A percentile compares a stretch with the other conserved stretches of the same genome.
Evolutionary conservation across 2,888 invertebrate species (phyloP).

Genomic region (Deilephila elpenor): DNA sequence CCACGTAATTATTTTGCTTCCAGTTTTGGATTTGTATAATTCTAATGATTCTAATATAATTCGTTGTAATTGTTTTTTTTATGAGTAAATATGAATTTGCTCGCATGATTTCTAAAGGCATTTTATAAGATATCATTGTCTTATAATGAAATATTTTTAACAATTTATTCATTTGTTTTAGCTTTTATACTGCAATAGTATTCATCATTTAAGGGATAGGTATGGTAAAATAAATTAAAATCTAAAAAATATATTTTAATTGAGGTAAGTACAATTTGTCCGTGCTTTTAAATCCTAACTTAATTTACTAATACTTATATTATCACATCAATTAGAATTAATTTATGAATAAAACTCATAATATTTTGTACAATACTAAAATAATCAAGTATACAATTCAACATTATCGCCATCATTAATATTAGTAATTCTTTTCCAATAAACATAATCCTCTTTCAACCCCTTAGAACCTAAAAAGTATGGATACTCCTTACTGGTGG

Average conservation of each 20-base stretch:
- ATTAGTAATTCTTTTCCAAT: constrained; percentile 66
- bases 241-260: background rate
- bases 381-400: constrained; percentile 63
- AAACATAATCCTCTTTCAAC: constrained; percentile 61
- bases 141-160: too few species aligned
- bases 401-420: constrained; percentile 66
- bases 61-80: background rate
- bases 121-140: too few species aligned
- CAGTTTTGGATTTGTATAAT: background rate
- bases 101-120: background rate
- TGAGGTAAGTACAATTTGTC: background rate
- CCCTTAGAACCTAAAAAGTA: constrained; percentile 71
- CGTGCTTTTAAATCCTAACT: background rate
- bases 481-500: constrained; percentile 67
- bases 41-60: background rate
- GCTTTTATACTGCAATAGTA: too few species aligned
- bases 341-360: background rate
- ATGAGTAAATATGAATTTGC: background rate
- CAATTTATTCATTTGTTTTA: too few species aligned
- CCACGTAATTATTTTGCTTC: background rate
- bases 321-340: background rate
- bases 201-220: background rate
- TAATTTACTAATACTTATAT: background rate
- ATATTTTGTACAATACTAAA: background rate
- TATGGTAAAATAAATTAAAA: background rate